These are phyloP conservation scores for Lepidonotus clava DNA, from an alignment of 2,888 invertebrate species.

Conservation along the genomic window DNA sequence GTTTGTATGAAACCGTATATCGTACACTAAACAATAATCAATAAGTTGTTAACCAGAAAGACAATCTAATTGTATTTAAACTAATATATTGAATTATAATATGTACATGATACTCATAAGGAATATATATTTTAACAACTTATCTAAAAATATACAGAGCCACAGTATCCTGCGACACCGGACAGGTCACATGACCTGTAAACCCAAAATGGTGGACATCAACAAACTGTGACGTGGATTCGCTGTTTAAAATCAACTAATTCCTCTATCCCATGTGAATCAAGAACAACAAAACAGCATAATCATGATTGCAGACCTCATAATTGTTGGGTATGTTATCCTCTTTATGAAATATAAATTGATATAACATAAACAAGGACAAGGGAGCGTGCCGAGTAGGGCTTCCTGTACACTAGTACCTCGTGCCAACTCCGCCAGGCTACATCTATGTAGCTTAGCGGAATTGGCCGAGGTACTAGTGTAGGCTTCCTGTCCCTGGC, in stretches of 20 bases:
- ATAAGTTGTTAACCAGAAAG: too few species aligned
- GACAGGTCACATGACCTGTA: slow-evolving; percentile 8
- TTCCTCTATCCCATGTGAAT: background rate
- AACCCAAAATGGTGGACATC: slow-evolving; percentile 32
- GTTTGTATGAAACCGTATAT: too few species aligned
- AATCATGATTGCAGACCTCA: slow-evolving; percentile 19
- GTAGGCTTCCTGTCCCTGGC: too few species aligned
- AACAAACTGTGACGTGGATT: slow-evolving; percentile 43
- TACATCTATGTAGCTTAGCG: too few species aligned
- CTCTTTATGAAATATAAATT: background rate
- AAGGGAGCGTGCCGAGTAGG: too few species aligned
- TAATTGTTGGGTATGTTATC: background rate
- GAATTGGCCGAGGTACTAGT: too few species aligned
- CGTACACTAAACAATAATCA: too few species aligned
- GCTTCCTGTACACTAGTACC: too few species aligned
- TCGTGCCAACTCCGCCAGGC: too few species aligned
- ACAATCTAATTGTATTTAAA: background rate
- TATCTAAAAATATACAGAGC: background rate
- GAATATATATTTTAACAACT: background rate
- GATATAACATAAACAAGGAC: too few species aligned
- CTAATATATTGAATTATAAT: background rate
- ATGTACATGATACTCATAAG: background rate
- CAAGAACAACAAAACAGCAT: background rate
- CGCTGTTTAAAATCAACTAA: background rate
- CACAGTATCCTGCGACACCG: background rate